phyloP scores from a whole-genome alignment of 2,888 invertebrate genomes.

The Spilarctia lutea region DNA sequence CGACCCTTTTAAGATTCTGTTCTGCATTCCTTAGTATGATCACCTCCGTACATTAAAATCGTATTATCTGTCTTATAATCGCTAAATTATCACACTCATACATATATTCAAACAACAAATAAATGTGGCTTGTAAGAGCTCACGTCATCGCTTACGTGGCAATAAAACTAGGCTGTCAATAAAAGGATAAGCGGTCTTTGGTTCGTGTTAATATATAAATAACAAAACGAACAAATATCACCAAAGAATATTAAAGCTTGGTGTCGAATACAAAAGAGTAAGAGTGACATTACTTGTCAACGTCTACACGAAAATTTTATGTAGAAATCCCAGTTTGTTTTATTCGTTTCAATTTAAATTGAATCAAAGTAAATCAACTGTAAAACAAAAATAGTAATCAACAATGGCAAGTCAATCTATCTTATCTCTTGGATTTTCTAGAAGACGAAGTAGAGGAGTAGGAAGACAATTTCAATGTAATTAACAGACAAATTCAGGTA shows the following conservation, averaged over 20 bases:
- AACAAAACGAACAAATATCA: background rate
- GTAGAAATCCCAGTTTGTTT: too few relatives aligned
- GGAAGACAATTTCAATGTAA: too few relatives aligned
- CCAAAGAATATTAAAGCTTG: background rate
- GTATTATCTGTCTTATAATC: background rate
- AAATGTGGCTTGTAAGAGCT: background rate
- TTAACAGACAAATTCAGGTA: too few relatives aligned
- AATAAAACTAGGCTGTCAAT: background rate
- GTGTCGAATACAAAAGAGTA: background rate
- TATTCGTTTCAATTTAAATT: too few relatives aligned
- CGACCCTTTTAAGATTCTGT: background rate
- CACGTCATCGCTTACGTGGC: background rate
- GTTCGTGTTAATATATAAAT: background rate
- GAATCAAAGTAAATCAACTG: too few relatives aligned
- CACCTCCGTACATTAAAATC: background rate
- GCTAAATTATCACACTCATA: too few relatives aligned
- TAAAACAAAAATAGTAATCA: too few relatives aligned
- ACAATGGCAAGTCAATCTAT: too few relatives aligned
- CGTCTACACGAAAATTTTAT: background rate
- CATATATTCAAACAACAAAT: background rate
- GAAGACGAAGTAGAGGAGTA: too few relatives aligned
- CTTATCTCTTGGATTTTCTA: too few relatives aligned
- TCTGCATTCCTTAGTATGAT: background rate
- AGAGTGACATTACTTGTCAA: background rate
- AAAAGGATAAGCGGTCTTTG: background rate